Conservation (phyloP, 2,888 invertebrate species). For the Pelosia muscerda region DNA sequence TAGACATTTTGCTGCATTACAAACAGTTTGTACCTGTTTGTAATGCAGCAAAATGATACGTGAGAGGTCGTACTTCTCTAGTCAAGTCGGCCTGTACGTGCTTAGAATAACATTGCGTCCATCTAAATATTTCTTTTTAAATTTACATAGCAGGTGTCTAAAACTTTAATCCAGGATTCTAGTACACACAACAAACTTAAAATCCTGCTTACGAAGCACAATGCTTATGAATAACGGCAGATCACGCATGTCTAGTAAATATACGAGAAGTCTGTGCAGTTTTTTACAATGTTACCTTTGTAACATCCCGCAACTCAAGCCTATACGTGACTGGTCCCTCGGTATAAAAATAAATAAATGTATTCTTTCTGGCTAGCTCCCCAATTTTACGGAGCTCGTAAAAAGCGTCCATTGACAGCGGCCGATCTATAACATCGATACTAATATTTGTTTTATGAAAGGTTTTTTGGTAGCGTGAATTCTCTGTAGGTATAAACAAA, state of each 20-base stretch:
- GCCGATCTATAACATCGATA: constrained; percentile 63
- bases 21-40: not conserved
- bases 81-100: not conserved
- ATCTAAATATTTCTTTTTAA: not conserved
- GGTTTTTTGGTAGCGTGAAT: constrained; percentile 42
- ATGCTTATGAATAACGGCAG: constrained; percentile 45
- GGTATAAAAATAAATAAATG: constrained; percentile 65
- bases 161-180: not conserved
- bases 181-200: not conserved
- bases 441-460: constrained; percentile 74
- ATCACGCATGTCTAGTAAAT: constrained; percentile 44
- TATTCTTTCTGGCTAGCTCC: constrained; percentile 53
- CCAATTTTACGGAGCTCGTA: constrained; percentile 61
- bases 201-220: constrained; percentile 10
- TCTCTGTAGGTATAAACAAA: constrained; percentile 23
- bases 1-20: too few relatives aligned
- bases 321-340: constrained; percentile 64
- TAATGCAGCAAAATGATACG: not conserved
- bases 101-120: not conserved
- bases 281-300: constrained; percentile 52
- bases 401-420: constrained; percentile 63
- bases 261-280: constrained; percentile 41
- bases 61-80: not conserved
- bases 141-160: not conserved
- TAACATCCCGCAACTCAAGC: constrained; percentile 49